Conservation (phyloP, 2,888 invertebrate species). For the Smittia sp. region DNA sequence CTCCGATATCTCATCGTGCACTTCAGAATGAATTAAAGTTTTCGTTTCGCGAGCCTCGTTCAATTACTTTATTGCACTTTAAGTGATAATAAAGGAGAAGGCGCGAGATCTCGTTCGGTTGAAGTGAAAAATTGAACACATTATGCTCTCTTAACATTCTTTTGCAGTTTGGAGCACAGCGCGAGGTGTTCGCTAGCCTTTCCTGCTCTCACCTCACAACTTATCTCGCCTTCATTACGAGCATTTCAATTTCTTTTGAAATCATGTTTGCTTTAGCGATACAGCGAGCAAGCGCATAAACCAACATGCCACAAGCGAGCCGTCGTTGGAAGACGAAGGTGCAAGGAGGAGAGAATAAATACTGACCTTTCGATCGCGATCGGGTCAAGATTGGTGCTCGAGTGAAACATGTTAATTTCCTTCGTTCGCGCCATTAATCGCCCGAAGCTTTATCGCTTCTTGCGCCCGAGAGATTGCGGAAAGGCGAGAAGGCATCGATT, state of each 20-base stretch:
- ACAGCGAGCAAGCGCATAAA: background rate
- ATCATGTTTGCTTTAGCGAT: slow-evolving; percentile 20
- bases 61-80: slow-evolving; percentile 35
- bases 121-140: background rate
- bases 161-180: background rate
- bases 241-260: slow-evolving; percentile 15
- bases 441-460: background rate
- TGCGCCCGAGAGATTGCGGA: background rate
- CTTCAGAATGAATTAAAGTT: slow-evolving; percentile 37
- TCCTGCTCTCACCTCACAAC: background rate
- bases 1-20: slow-evolving; percentile 25
- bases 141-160: slow-evolving; percentile 24
- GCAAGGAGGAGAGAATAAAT: slow-evolving; percentile 7
- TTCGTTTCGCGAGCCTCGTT: slow-evolving; percentile 6
- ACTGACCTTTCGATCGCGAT: slow-evolving; percentile 19
- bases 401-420: slow-evolving; percentile 13
- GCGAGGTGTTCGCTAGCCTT: background rate
- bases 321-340: slow-evolving; percentile 7
- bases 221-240: slow-evolving; percentile 11
- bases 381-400: background rate
- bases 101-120: background rate
- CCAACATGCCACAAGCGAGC: slow-evolving; percentile 35
- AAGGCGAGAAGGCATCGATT: background rate
- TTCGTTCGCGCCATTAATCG: slow-evolving; percentile 1
- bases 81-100: slow-evolving; percentile 23